phyloP scores from a whole-genome alignment of 2,113 vertebrate genomes.

The Anoura caudifer region DNA sequence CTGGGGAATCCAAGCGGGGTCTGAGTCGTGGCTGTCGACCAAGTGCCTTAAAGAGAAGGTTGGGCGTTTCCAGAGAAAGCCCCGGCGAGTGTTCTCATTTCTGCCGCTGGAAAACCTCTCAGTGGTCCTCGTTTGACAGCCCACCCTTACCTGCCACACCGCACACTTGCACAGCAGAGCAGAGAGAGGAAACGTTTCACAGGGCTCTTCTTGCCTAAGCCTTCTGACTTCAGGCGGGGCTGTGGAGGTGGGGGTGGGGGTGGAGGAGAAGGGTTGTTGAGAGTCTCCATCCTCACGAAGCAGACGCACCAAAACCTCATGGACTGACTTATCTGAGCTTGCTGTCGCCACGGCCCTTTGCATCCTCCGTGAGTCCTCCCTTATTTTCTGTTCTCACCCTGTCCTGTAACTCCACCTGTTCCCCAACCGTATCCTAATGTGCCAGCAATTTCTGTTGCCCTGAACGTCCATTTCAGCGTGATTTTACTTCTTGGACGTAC shows the following conservation, averaged over 20 bases:
- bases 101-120: not conserved
- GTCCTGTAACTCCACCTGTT: not conserved
- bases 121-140: not conserved
- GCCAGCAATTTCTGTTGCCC: rapidly evolving
- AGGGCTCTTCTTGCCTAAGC: not conserved
- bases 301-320: rapidly evolving
- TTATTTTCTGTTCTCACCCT: rapidly evolving
- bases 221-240: not conserved
- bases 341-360: rapidly evolving
- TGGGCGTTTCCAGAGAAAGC: not conserved
- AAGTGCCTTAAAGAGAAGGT: not conserved
- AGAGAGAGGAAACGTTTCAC: not conserved
- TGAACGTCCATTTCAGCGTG: no score
- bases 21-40: not conserved
- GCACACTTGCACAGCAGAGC: not conserved
- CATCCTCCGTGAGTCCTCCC: not conserved
- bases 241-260: not conserved
- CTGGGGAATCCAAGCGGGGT: not conserved
- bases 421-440: no score
- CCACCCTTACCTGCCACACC: not conserved
- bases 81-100: not conserved
- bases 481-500: not conserved
- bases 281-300: not conserved
- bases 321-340: no score
- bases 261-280: not conserved